Conservation (phyloP, 1,140 invertebrate genomes). For the Ceratina australensis region DNA sequence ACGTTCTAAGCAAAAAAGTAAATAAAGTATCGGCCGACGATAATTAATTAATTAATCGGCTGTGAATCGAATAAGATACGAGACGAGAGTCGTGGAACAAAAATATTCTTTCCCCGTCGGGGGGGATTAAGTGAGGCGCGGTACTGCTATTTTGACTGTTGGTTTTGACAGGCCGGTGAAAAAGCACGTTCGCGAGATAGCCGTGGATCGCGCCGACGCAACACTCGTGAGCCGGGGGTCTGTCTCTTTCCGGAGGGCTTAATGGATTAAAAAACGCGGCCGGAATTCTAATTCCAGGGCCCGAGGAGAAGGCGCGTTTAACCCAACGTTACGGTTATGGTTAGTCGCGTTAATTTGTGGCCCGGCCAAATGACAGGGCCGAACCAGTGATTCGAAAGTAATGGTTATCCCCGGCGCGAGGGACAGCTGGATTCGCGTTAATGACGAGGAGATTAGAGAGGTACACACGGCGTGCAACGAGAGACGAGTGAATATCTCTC, state of each 20-base stretch:
- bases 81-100: too few relatives aligned
- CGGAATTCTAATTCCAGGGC: slow-evolving; percentile 45
- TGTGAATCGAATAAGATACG: too few relatives aligned
- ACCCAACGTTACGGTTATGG: slow-evolving; percentile 52
- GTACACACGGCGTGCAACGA: slow-evolving; percentile 6
- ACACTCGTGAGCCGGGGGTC: background rate
- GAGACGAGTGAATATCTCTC: background rate
- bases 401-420: slow-evolving; percentile 46
- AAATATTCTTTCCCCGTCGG: too few relatives aligned
- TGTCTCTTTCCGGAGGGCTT: background rate
- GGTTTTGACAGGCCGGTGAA: too few relatives aligned
- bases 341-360: slow-evolving; percentile 55
- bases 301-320: slow-evolving; percentile 37
- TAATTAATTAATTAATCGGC: too few relatives aligned
- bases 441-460: slow-evolving; percentile 50
- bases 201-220: slow-evolving; percentile 7
- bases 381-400: slow-evolving; percentile 54
- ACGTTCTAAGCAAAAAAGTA: background rate
- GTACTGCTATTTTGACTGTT: too few relatives aligned
- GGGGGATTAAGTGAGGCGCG: too few relatives aligned
- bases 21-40: background rate
- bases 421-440: slow-evolving; percentile 51
- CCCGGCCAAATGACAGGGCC: slow-evolving; percentile 57
- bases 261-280: slow-evolving; percentile 51
- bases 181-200: too few relatives aligned